These are phyloP conservation scores for Dichetophora obliterata DNA, from an alignment of 2,888 invertebrate species.

Conservation along the genomic window DNA sequence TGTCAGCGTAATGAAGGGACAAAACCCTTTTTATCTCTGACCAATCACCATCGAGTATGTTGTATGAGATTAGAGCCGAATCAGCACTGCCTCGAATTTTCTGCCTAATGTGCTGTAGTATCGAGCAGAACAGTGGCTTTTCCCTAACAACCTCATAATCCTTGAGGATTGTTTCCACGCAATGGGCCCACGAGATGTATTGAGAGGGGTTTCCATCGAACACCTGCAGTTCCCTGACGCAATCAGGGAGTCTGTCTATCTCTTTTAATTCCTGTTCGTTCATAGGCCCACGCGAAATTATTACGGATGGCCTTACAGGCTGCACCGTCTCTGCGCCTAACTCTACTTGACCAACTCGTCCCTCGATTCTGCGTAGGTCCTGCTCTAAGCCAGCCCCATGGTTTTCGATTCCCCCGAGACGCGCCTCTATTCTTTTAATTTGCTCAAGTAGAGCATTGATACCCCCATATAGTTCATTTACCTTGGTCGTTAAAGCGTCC, in stretches of 20 bases:
- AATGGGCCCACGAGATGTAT: neutral
- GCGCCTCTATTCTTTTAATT: no score
- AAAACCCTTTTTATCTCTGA: conserved; percentile 34
- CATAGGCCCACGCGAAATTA: neutral
- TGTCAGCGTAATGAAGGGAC: conserved; percentile 42
- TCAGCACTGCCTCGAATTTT: conserved; percentile 44
- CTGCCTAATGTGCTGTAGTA: conserved; percentile 45
- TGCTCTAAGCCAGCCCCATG: no score
- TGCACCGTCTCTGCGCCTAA: no score
- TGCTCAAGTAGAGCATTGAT: no score
- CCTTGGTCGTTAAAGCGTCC: no score
- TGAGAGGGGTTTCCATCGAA: neutral
- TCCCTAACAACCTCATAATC: neutral
- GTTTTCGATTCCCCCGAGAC: no score
- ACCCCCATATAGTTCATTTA: no score
- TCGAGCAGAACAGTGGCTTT: conserved; percentile 15
- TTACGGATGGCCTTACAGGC: no score
- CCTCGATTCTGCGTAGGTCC: no score
- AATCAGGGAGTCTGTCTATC: neutral
- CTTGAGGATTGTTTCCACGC: neutral
- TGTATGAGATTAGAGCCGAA: conserved; percentile 40
- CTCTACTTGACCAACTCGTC: no score
- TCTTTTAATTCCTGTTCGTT: neutral
- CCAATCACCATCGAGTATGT: conserved; percentile 43
- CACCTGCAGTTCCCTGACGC: conserved; percentile 1